These are phyloP conservation scores for Speoplatyrhinus poulsoni DNA, from an alignment of 2,113 vertebrate species.

Conservation along the genomic window DNA sequence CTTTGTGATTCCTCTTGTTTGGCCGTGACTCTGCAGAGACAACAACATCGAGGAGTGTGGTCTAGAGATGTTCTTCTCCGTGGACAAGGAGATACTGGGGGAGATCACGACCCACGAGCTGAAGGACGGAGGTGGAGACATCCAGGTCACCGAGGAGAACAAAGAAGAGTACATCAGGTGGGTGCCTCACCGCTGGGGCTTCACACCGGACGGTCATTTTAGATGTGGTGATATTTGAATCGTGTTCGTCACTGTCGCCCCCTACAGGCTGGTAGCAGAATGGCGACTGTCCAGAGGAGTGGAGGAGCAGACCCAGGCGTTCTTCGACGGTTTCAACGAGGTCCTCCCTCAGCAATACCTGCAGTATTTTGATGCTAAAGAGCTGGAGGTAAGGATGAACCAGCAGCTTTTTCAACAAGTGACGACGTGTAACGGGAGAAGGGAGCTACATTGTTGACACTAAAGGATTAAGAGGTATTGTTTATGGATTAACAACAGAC, in stretches of 20 bases:
- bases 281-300: slow-evolving; percentile 96
- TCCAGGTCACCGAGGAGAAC: slow-evolving; percentile 96
- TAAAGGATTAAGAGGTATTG: neutral
- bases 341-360: slow-evolving; percentile 97
- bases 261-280: slow-evolving; percentile 89
- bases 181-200: neutral
- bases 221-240: neutral
- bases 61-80: slow-evolving; percentile 98
- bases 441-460: neutral
- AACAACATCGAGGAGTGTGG: slow-evolving; percentile 92
- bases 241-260: neutral
- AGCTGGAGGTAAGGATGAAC: slow-evolving; percentile 84
- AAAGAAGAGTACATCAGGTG: slow-evolving; percentile 98
- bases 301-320: slow-evolving; percentile 96
- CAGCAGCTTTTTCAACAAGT: neutral
- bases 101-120: slow-evolving; percentile 96
- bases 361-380: slow-evolving; percentile 98
- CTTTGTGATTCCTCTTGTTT: neutral
- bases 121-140: slow-evolving; percentile 89
- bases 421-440: no score
- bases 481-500: neutral
- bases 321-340: slow-evolving; percentile 98
- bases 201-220: no score
- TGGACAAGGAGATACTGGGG: slow-evolving; percentile 97
- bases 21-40: slow-evolving; percentile 43